Base-by-base conservation (phyloP, 1,140 invertebrate genomes). In the Sitophilus oryzae region DNA sequence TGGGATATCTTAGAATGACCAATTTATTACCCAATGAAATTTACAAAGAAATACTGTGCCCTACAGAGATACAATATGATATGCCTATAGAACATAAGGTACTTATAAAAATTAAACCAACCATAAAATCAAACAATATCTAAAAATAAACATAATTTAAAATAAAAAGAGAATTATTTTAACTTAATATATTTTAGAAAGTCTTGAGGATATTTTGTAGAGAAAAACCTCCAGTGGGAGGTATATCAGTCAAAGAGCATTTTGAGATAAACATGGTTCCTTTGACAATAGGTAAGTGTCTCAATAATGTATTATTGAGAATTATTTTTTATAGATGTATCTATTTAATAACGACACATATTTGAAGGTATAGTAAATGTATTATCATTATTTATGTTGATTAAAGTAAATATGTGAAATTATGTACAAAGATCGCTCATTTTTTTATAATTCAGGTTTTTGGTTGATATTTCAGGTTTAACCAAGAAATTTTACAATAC, bases 401-500 rank as follows among this genome's bases (percentile, higher is more conserved):
- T n/a, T n/a, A n/a, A n/a, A n/a, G n/a, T 30, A 30, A 6, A 30
- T 30, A 30, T 30, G 11, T 30, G 11, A 6, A 30, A 6, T 6
- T 30, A 30, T 30, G 11, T 30, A 30, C 25, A 6, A 30, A 30
- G n/a, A n/a, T n/a, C n/a, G n/a, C n/a, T n/a, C n/a, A n/a, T n/a
- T n/a, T n/a, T n/a, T n/a, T n/a, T 30, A 30, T 6, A 30, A 30
- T 11, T 6, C 11, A 30, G 11, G 25, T 30, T 6, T 30, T 30
- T 30, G 25, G 25, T 5, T 30, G 25, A 30, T 38, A 50, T 49
- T 43, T 41, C 68, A 89, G 83, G 83, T 45, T 75, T 99, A 23
- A 99, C 95, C 0, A 94, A 96, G 72, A 93, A 96, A 69, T 97
- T 99, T 72, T 98, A 94, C 75, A 92, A 91, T 67, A 96, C 90